A percentile compares a stretch with the other conserved stretches of the same genome.
Evolutionary conservation across 2,113 vertebrate genomes (phyloP).

Genomic region (Phocoena phocoena): DNA sequence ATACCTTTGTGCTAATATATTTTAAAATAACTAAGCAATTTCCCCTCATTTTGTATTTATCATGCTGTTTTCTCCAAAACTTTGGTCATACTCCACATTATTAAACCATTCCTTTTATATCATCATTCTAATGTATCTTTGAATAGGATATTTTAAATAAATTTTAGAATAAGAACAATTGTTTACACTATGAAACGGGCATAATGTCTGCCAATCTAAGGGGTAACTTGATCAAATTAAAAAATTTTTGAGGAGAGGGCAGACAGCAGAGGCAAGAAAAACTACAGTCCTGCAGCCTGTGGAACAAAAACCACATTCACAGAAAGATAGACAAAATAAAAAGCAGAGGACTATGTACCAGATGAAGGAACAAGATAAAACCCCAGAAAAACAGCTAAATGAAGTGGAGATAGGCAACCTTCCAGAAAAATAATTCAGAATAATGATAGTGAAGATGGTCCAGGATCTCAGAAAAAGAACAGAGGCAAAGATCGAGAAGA

Average conservation of each 20-base stretch:
- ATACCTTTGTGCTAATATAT: not conserved
- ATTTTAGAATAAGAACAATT: constrained; percentile 3
- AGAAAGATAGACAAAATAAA: too few species aligned
- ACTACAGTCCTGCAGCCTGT: too few species aligned
- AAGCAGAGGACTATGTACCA: too few species aligned
- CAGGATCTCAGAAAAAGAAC: too few species aligned
- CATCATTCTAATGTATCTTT: not conserved
- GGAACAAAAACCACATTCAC: too few species aligned
- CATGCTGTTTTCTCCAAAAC: not conserved
- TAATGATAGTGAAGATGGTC: too few species aligned
- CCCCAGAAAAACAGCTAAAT: too few species aligned
- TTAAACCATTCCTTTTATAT: not conserved
- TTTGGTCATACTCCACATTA: not conserved
- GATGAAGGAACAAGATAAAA: too few species aligned
- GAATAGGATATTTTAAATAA: not conserved
- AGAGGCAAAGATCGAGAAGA: too few species aligned
- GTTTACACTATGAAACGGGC: not conserved
- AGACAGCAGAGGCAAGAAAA: too few species aligned
- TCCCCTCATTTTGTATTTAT: not conserved
- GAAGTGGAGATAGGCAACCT: too few species aligned
- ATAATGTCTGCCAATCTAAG: not conserved
- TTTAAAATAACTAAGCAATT: not conserved
- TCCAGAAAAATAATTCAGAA: too few species aligned
- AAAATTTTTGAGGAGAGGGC: not conserved
- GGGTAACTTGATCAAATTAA: not conserved